Base-by-base conservation (phyloP, 2,113 vertebrate species). In the Thamnaconus septentrionalis region DNA sequence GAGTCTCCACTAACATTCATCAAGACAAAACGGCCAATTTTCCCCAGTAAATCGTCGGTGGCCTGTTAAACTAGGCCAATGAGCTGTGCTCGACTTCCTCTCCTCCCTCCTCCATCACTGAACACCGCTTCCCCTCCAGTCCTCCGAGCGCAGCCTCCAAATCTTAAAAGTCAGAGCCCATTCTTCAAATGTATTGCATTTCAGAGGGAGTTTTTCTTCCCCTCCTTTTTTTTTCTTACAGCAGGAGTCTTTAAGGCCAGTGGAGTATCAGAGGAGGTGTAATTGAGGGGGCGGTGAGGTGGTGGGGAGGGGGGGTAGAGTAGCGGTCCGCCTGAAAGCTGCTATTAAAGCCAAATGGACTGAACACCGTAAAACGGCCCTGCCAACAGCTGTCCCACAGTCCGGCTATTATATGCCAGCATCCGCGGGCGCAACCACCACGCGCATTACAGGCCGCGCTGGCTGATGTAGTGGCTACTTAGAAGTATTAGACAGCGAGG, bases 331-430 rank as follows among this genome's bases (percentile, higher is more conserved):
- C 82, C 86, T 89, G 82, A 90, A 88, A 91, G 87, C 86, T 82
- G 84, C 89, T 86, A 88, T 92, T 92, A 91, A 90, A 91, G 85
- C 86, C 82, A 88, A 89, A 92, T 87, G 86, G 87, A 85, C 78
- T 85, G 83, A 88, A 80, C 77, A 83, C 87, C 81, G 81, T 90
- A 88, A 89, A 91, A 84, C 83, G 81, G 66, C 82, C 76, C 76
- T 88, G 88, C 87, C 90, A 91, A 84, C 88, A 90, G 89, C 89
- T 89, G 89, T 83, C 86, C 83, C 80, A 86, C 80, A 81, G 78
- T 83, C 81, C 53, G 73, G 82, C 75, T 75, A 78, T 84, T 84
- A 85, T 85, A 82, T 76, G 68, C 79, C 84, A 78, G 73, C 61
- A 81, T 74, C 74, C 55, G 47, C 59, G 43, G 61, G 45, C 69